Percentiles rank a stretch among this genome's conserved stretches.
Conservation (phyloP, 2,888 invertebrate species). For the Drosophila eohydei region DNA sequence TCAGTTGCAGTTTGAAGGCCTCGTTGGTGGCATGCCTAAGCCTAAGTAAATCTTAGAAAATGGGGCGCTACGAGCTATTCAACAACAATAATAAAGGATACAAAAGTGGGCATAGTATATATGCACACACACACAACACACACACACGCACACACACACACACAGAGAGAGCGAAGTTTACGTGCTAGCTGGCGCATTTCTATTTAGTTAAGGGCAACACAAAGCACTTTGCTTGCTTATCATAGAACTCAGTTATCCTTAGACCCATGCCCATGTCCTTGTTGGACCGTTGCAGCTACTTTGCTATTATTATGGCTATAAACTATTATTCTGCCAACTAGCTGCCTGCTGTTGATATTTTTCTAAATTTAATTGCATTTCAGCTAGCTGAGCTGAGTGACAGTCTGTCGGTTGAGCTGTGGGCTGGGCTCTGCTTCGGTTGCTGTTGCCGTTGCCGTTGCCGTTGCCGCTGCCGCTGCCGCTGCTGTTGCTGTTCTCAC, state of each 20-base stretch:
- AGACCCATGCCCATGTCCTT: constrained; percentile 7
- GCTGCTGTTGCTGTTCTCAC: not conserved
- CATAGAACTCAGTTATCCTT: constrained; percentile 21
- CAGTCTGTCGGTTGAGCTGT: constrained; percentile 10
- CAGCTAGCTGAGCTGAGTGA: constrained; percentile 42
- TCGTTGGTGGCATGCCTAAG: constrained; percentile 31
- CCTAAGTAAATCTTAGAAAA: constrained; percentile 44
- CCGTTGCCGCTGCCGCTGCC: not conserved
- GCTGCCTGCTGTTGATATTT: constrained; percentile 73
- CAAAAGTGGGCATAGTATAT: constrained; percentile 18
- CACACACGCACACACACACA: constrained; percentile 21
- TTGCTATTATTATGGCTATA: constrained; percentile 67
- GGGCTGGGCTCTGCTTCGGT: not conserved
- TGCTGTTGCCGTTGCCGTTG: not conserved
- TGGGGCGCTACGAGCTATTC: constrained; percentile 22
- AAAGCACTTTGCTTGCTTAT: constrained; percentile 65
- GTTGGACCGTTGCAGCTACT: constrained; percentile 54
- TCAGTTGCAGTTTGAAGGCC: constrained; percentile 37
- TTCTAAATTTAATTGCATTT: constrained; percentile 80
- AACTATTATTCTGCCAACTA: constrained; percentile 72
- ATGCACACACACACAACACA: not conserved
- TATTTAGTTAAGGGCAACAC: constrained; percentile 71
- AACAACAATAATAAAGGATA: constrained; percentile 45
- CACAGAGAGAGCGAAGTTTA: constrained; percentile 26
- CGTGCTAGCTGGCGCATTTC: constrained; percentile 43